Evolutionary conservation across 2,113 vertebrate genomes (phyloP), one percentile per base, ranked within the genome.

Genomic region (Clarias magur): DNA sequence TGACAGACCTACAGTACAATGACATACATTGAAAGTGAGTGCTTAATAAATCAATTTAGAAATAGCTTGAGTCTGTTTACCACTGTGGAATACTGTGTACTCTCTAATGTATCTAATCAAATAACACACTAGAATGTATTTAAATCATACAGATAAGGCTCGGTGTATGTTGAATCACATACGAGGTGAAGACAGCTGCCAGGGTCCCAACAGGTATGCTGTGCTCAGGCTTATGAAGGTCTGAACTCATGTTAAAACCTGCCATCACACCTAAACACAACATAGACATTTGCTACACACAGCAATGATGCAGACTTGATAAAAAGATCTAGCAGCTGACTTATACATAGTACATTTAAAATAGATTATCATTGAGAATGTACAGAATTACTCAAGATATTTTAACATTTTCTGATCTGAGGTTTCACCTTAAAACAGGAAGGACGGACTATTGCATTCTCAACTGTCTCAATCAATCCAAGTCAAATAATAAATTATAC

Each of bases 221-320:
- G 90, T 95, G 89, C 30, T 96, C 93, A 0, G 98, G 97, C 84
- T 96, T 96, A 92, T 95, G 96, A 90, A 99, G 97, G 92, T 99
- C 98, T 84, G 97, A 96, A 60, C 97, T 99, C 98, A 99, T 99
- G 91, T 99, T 99, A 95, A 99, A 99, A 72, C 98, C 98, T 53
- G 97, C 97, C 98, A 99, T 98, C 91, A 99, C 98, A 92, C 98
- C 98, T 99, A 92, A 87, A 95, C 48, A 84, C 81, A 97, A 91
- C 97, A 97, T 98, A 92, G 87, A 94, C 16, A 87, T 30, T 56
- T 30, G 30, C 3, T 30, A 87, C 12, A 85, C 57, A 88, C 62
- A 83, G 27, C 87, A 8, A 27, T 19, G 89, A 10, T 27, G 15
- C 27, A 85, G 75, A 54, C 23, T 21, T 25, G 13, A 89, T 65